Evolutionary conservation across 2,113 vertebrate species (phyloP).

Genomic region (Silurus glanis): DNA sequence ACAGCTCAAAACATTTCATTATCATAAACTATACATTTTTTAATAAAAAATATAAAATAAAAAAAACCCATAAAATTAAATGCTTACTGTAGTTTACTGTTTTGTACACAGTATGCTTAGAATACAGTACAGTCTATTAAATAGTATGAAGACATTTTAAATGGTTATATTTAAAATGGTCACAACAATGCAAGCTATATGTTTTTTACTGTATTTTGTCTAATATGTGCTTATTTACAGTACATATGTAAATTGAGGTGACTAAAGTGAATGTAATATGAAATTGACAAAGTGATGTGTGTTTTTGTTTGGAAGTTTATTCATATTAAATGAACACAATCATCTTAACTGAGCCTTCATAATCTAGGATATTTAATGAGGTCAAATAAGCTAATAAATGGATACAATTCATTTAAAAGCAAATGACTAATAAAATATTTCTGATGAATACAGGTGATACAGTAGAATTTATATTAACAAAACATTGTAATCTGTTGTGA

Average conservation of each 20-base stretch:
- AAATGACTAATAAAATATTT: not conserved
- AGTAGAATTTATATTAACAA: not conserved
- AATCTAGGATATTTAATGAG: not conserved
- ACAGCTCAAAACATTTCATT: constrained; percentile 11
- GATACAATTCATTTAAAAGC: not conserved
- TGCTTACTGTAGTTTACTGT: not conserved
- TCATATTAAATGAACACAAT: not conserved
- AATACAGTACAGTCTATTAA: not conserved
- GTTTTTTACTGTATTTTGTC: not conserved
- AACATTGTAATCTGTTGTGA: not conserved
- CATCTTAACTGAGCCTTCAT: not conserved
- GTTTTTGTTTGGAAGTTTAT: not conserved
- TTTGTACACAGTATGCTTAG: not conserved
- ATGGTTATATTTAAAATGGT: not conserved
- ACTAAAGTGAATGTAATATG: not conserved
- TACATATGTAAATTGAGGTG: not conserved
- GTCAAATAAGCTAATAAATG: not conserved
- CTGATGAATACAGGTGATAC: not conserved
- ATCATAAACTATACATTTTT: not conserved
- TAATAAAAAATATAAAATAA: not conserved
- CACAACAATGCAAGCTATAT: not conserved
- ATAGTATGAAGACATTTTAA: constrained; percentile 4
- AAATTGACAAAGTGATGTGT: not conserved
- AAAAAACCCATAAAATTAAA: not conserved
- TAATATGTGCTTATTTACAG: constrained; percentile 5